Evolutionary conservation across 2,797 vertebrate genomes (phyloP), one percentile per base, ranked within the genome.

Genomic region (Apogon hyalosoma): DNA sequence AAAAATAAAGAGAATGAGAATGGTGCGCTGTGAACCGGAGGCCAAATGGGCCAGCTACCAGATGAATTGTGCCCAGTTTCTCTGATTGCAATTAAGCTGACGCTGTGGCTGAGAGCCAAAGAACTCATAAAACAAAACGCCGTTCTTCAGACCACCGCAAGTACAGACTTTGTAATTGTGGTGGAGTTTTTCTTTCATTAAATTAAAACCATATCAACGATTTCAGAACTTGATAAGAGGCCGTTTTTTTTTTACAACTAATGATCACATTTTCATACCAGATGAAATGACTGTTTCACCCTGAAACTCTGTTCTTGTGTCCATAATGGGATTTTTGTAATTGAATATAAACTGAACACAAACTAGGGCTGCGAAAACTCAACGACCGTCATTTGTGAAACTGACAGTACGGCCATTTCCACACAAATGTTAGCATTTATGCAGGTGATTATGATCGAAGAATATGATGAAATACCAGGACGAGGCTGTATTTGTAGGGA

Each of bases 151-250:
- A 65, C 14, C 47, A 87, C 65, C 80, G 79, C 73, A 40, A 83
- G 69, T 62, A 71, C 82, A 83, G 83, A 83, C 85, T 70, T 85
- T 73, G 68, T 74, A 80, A 82, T 87, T 72, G 60, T 73, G 64
- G 15, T 45, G 49, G 16, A 70, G 13, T 48, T 3, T 63, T 53
- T 66, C 65, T 62, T 66, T 48, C 12, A 69, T 70, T 63, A 61
- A 73, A 75, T 67, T 14, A 69, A 64, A 69, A 24, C 2, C 49
- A 58, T 21, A 7, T 65, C 11, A 38, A 46, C 63, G 58, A 83
- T 77, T 58, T 40, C 1, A 67, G 49, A 33, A 65, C 31, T 12
- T 42, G 69, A 84, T 79, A 69, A 28, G 12, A 13, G 47, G 2
- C 10, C 13, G 6, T 64, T 9, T 36, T 33, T 58, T 33, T 41